Evolutionary conservation across 2,888 invertebrate genomes (phyloP).

Genomic region (Steinernema scapterisci): DNA sequence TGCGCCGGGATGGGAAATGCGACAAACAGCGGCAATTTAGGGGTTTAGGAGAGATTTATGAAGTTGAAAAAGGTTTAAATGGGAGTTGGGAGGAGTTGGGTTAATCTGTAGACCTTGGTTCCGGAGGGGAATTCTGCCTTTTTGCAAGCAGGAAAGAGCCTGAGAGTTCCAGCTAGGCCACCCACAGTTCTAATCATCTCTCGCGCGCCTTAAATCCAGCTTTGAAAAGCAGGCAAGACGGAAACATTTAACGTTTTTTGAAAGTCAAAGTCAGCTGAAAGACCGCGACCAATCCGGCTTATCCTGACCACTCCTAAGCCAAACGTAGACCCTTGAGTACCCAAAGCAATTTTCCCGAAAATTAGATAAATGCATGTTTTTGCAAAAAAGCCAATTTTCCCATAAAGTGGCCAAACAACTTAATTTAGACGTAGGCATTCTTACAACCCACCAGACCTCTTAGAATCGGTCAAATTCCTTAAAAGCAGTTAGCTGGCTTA

Average conservation of each 20-base stretch:
- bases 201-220: no score
- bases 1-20: neutral
- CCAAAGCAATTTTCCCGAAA: neutral
- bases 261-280: no score
- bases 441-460: neutral
- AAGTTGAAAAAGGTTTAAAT: constrained; percentile 4
- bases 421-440: neutral
- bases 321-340: neutral
- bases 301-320: neutral
- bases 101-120: no score
- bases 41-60: neutral
- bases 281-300: no score
- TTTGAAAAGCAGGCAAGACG: no score
- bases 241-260: no score
- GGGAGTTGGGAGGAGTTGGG: no score
- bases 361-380: constrained; percentile 1
- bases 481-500: neutral
- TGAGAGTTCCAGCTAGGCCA: neutral
- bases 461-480: constrained; percentile 8
- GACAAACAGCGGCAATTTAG: neutral
- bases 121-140: no score
- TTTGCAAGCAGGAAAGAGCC: no score
- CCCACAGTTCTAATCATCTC: neutral
- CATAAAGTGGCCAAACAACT: neutral
- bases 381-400: neutral